Evolutionary conservation across 53 echinoderm and acorn worm species (phyloP).

Genomic region (Zoroaster sp.): DNA sequence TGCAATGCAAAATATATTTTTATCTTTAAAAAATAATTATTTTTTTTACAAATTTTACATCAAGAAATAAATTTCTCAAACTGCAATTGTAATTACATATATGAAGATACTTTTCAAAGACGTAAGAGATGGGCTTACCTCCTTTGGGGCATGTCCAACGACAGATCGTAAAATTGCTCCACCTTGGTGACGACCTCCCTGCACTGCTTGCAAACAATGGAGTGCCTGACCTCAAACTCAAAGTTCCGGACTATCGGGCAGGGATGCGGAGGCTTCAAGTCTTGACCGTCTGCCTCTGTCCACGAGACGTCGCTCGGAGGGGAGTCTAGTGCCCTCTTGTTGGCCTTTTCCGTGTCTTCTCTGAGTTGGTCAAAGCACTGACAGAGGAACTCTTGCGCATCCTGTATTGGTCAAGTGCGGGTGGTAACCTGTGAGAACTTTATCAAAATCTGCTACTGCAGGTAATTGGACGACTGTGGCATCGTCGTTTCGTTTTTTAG

Average conservation of each 20-base stretch:
- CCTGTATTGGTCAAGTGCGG: too few species aligned
- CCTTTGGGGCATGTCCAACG: slow-evolving; percentile 84
- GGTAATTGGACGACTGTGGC: too few species aligned
- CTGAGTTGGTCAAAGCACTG: slow-evolving; percentile 98
- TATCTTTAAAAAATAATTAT: too few species aligned
- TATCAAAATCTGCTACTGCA: too few species aligned
- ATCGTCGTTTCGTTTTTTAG: too few species aligned
- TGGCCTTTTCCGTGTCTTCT: slow-evolving; percentile 82
- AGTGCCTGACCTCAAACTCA: slow-evolving; percentile 88
- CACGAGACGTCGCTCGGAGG: background rate
- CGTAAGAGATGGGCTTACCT: slow-evolving; percentile 48
- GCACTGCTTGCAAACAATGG: slow-evolving; percentile 85
- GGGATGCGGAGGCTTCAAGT: background rate
- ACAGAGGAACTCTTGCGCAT: slow-evolving; percentile 97
- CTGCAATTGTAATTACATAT: too few species aligned
- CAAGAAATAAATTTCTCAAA: too few species aligned
- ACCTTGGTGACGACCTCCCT: slow-evolving; percentile 80
- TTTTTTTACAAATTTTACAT: too few species aligned
- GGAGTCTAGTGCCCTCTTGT: slow-evolving; percentile 44
- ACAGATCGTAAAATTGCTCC: slow-evolving; percentile 87
- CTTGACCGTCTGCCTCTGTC: background rate
- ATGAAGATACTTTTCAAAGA: background rate
- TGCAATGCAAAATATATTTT: too few species aligned
- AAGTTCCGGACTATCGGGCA: slow-evolving; percentile 77
- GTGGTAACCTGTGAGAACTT: too few species aligned